A percentile compares a stretch with the other conserved stretches of the same genome.
phyloP scores from a whole-genome alignment of 2,888 invertebrate genomes.

The Pelosia muscerda region DNA sequence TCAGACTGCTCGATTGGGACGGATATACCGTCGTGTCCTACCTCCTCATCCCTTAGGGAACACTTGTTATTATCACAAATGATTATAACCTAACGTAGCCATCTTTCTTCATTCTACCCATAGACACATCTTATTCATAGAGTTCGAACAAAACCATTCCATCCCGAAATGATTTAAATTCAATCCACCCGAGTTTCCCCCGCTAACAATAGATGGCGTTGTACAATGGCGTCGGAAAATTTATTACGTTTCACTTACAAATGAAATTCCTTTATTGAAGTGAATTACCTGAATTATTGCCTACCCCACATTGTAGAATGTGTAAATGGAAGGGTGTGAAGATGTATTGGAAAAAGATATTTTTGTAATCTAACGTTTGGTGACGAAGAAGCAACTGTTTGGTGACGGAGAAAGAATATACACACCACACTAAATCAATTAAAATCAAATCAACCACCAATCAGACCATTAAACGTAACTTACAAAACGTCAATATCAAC shows the following conservation, averaged over 20 bases:
- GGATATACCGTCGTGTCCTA: no score
- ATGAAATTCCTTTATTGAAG: conserved; percentile 34
- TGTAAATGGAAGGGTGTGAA: conserved; percentile 18
- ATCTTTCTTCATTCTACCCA: neutral
- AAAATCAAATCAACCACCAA: no score
- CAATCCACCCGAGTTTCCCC: conserved; percentile 33
- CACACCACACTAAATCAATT: no score
- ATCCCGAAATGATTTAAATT: conserved; percentile 38
- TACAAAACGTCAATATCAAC: no score
- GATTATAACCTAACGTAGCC: no score
- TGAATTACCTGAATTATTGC: conserved; percentile 47
- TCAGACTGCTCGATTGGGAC: no score
- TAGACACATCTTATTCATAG: conserved; percentile 7
- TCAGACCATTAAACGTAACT: no score
- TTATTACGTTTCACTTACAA: conserved; percentile 42
- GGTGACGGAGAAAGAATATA: no score
- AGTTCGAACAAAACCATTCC: conserved; percentile 13
- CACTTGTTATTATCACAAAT: no score
- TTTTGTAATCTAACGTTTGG: neutral
- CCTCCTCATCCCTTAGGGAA: no score
- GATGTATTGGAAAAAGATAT: conserved; percentile 13
- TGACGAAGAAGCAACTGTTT: no score
- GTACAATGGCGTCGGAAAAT: conserved; percentile 33
- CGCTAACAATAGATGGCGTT: conserved; percentile 43
- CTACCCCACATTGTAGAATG: conserved; percentile 15